These are phyloP conservation scores for Sebastes iracundus DNA, from an alignment of 2,797 vertebrate species.

Conservation along the genomic window DNA sequence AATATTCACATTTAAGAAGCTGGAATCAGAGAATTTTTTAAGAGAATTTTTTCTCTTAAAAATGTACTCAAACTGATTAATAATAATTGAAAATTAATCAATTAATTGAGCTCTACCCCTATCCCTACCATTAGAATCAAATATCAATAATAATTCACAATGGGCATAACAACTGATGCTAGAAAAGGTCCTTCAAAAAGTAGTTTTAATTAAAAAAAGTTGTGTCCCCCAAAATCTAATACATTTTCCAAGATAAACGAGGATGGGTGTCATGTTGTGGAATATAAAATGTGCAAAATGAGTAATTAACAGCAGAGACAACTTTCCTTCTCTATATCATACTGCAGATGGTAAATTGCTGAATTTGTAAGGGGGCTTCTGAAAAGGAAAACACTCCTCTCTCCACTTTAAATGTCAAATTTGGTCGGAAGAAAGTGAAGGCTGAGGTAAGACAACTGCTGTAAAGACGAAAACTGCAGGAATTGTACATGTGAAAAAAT, in stretches of 20 bases:
- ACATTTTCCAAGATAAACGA: neutral
- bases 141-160: neutral
- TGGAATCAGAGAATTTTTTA: no score
- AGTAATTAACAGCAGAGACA: neutral
- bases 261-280: neutral
- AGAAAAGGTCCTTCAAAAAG: neutral
- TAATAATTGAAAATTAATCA: no score
- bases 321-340: neutral
- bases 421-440: neutral
- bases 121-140: no score
- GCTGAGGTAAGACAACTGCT: neutral
- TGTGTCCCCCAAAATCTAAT: neutral
- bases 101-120: no score
- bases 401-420: neutral
- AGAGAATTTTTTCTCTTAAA: rapidly evolving
- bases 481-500: neutral
- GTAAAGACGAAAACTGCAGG: neutral
- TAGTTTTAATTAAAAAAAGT: neutral
- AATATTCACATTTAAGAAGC: no score
- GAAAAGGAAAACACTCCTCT: neutral
- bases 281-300: neutral
- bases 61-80: no score
- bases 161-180: neutral
- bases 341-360: neutral
- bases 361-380: neutral